Conservation (phyloP, 2,113 vertebrate species). For the Plectropomus leopardus region DNA sequence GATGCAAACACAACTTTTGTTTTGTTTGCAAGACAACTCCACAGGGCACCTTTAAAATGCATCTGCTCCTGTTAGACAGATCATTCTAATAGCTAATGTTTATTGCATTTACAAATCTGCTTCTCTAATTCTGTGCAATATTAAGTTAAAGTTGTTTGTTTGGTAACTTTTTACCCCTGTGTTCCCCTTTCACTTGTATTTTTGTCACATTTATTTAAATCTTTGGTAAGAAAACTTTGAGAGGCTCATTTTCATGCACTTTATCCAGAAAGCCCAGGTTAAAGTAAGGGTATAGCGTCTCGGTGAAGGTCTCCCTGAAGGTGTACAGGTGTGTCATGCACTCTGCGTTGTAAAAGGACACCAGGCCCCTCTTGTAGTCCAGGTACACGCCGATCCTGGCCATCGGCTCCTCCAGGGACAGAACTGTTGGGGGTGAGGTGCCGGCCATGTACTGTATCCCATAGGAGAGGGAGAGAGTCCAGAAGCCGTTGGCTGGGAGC, state of each 20-base stretch:
- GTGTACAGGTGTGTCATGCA: constrained; percentile 88
- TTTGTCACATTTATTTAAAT: constrained; percentile 68
- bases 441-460: constrained; percentile 88
- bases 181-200: neutral
- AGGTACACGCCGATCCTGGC: constrained; percentile 85
- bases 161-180: neutral
- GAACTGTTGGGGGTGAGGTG: constrained; percentile 84
- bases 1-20: neutral
- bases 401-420: constrained; percentile 83
- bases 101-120: neutral
- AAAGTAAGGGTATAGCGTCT: constrained; percentile 87
- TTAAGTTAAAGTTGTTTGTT: neutral
- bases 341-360: constrained; percentile 87
- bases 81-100: neutral
- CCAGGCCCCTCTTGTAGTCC: constrained; percentile 87
- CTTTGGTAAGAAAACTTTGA: constrained; percentile 87
- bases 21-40: neutral
- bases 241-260: constrained; percentile 87
- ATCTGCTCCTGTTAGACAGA: neutral
- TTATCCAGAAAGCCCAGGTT: constrained; percentile 87
- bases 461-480: constrained; percentile 88
- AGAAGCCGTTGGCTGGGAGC: constrained; percentile 86
- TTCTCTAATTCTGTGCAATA: constrained; percentile 14
- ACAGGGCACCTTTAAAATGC: neutral
- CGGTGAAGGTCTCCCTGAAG: constrained; percentile 84